Evolutionary conservation across 2,888 invertebrate species (phyloP).

Genomic region (Heliconius aoede): DNA sequence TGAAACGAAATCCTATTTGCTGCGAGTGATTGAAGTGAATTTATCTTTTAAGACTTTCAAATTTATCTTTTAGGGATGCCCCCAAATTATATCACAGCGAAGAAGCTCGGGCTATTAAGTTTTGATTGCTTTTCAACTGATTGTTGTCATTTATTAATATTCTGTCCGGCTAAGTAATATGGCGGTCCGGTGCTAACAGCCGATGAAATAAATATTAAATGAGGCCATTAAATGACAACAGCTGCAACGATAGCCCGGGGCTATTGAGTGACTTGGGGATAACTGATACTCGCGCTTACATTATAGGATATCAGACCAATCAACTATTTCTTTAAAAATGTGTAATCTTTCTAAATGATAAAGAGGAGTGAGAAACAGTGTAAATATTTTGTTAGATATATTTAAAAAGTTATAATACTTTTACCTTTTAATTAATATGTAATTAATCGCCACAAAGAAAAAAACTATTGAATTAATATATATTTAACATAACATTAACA

Average conservation of each 20-base stretch:
- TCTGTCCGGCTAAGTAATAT: slow-evolving; percentile 67
- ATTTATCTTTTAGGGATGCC: slow-evolving; percentile 73
- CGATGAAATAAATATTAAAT: slow-evolving; percentile 70
- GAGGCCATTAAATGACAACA: slow-evolving; percentile 62
- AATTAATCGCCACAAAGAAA: too few species aligned
- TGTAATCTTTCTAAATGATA: slow-evolving; percentile 12
- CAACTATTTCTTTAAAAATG: slow-evolving; percentile 32
- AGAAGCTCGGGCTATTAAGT: slow-evolving; percentile 75
- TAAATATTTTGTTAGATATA: too few species aligned
- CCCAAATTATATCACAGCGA: slow-evolving; percentile 64
- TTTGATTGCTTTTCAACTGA: slow-evolving; percentile 74
- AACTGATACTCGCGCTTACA: slow-evolving; percentile 35
- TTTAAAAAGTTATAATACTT: too few species aligned
- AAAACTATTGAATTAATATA: too few species aligned
- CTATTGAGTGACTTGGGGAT: slow-evolving; percentile 40
- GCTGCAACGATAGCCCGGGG: slow-evolving; percentile 47
- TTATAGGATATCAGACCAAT: slow-evolving; percentile 32
- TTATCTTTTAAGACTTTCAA: slow-evolving; percentile 81
- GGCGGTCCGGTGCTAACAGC: slow-evolving; percentile 68
- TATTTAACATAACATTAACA: too few species aligned
- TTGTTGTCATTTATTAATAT: slow-evolving; percentile 77
- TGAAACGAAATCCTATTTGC: slow-evolving; percentile 83
- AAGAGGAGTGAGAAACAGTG: too few species aligned
- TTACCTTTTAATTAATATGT: too few species aligned
- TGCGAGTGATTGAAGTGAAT: slow-evolving; percentile 80